Evolutionary conservation across 2,113 vertebrate genomes (phyloP).

Genomic region (Eolophus roseicapilla): DNA sequence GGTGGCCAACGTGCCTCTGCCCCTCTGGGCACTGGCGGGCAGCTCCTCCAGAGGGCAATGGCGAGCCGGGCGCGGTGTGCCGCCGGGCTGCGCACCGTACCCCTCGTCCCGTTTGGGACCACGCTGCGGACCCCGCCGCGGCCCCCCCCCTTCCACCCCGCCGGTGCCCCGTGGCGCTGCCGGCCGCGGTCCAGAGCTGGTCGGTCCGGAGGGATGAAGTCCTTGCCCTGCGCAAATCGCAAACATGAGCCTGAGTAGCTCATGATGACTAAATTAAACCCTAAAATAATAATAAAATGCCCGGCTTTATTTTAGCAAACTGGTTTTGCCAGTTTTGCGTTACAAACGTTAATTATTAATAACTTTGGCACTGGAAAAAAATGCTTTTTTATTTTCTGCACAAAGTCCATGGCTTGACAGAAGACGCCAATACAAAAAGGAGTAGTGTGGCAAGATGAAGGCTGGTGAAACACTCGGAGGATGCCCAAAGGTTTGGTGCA

Average conservation of each 20-base stretch:
- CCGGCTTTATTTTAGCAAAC: constrained; percentile 71
- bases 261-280: constrained; percentile 40
- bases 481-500: not conserved
- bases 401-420: constrained; percentile 1
- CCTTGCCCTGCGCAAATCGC: constrained; percentile 64
- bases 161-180: not conserved
- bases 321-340: constrained; percentile 68
- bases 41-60: not conserved
- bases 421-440: not conserved
- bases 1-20: not conserved
- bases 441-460: not conserved
- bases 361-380: constrained; percentile 46
- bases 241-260: constrained; percentile 66
- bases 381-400: not conserved
- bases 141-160: too few species aligned
- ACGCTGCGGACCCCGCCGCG: too few species aligned
- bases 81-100: not conserved
- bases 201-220: constrained; percentile 61
- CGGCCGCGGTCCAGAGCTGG: constrained; percentile 24
- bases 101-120: too few species aligned
- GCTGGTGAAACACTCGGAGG: not conserved
- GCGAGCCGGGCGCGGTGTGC: not conserved
- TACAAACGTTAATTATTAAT: constrained; percentile 75
- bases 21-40: too few species aligned
- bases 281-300: constrained; percentile 29